These are phyloP conservation scores for Cataglyphis albicans DNA, from an alignment of 2,888 invertebrate genomes.

Conservation along the genomic window DNA sequence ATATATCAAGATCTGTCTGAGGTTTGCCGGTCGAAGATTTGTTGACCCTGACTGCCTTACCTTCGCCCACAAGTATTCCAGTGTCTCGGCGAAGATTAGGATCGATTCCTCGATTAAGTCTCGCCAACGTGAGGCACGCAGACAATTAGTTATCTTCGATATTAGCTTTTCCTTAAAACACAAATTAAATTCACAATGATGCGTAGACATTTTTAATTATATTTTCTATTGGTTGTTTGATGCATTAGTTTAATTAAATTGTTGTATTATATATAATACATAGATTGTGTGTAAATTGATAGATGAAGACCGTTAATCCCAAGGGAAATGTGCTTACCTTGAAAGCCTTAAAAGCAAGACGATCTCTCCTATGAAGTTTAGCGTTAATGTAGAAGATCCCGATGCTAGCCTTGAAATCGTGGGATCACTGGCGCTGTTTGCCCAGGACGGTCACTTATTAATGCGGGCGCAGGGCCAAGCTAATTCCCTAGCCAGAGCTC, in stretches of 20 bases:
- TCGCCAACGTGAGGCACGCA: neutral
- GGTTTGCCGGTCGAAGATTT: constrained; percentile 73
- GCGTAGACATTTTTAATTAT: neutral
- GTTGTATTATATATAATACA: neutral
- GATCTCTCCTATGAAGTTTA: constrained; percentile 64
- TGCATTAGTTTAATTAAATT: neutral
- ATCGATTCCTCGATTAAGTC: constrained; percentile 49
- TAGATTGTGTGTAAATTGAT: neutral
- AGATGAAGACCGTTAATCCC: neutral
- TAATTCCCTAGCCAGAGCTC: constrained; percentile 76
- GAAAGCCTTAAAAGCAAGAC: constrained; percentile 61
- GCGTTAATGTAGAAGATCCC: constrained; percentile 62
- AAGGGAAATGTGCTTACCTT: neutral
- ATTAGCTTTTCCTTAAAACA: neutral
- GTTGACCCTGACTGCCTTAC: constrained; percentile 63
- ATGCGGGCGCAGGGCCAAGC: constrained; percentile 83
- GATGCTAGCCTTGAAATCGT: constrained; percentile 71
- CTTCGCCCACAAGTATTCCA: constrained; percentile 53
- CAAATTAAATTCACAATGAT: neutral
- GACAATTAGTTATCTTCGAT: constrained; percentile 2
- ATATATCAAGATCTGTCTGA: constrained; percentile 76
- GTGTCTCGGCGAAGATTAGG: constrained; percentile 52
- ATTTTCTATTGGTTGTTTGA: neutral
- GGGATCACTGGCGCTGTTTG: constrained; percentile 73
- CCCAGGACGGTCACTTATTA: constrained; percentile 83